Conservation (phyloP, 2,797 vertebrate genomes). For the Pelodytes ibericus region DNA sequence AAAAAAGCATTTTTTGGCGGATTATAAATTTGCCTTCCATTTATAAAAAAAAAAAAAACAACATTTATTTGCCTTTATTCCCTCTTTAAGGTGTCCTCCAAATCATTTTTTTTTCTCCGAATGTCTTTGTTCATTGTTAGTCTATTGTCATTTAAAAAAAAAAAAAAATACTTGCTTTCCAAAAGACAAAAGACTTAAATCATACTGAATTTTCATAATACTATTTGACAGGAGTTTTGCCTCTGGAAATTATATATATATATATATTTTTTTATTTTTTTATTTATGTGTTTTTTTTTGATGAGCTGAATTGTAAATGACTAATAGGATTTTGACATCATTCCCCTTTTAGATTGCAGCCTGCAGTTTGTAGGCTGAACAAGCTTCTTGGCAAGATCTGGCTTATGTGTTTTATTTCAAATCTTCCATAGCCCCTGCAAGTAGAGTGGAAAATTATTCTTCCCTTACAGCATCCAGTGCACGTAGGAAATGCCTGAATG, state of each 20-base stretch:
- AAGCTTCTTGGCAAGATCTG: conserved; percentile 53
- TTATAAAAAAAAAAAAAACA: too few species aligned
- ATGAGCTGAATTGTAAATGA: conserved; percentile 23
- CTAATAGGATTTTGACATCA: conserved; percentile 20
- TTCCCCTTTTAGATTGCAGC: conserved; percentile 35
- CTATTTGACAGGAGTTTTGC: conserved; percentile 37
- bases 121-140: not conserved
- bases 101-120: not conserved
- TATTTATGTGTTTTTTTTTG: conserved; percentile 43
- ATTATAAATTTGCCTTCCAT: too few species aligned
- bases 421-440: conserved; percentile 36
- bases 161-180: not conserved
- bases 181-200: conserved; percentile 8
- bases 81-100: not conserved
- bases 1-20: too few species aligned
- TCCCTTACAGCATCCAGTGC: conserved; percentile 20
- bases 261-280: too few species aligned
- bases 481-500: conserved; percentile 21
- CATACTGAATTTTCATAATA: conserved; percentile 22
- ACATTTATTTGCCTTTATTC: too few species aligned
- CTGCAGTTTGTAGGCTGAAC: conserved; percentile 42
- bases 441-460: conserved; percentile 56
- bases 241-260: too few species aligned
- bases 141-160: not conserved
- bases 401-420: conserved; percentile 31